phyloP scores from a whole-genome alignment of 2,888 invertebrate genomes.

The Polyommatus icarus region DNA sequence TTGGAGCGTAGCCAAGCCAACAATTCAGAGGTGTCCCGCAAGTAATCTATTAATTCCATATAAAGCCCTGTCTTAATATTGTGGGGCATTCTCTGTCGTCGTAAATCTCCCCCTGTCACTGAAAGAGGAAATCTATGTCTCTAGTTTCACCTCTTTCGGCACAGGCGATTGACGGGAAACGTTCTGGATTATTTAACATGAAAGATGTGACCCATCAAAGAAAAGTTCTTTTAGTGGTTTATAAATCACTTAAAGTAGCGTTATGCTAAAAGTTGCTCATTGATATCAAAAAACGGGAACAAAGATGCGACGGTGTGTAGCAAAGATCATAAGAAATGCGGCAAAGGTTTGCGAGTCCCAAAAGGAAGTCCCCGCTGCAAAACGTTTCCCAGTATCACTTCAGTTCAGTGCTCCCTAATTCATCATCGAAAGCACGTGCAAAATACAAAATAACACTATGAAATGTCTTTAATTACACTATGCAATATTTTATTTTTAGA shows the following conservation, averaged over 20 bases:
- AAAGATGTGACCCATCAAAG: background rate
- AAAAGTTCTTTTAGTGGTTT: background rate
- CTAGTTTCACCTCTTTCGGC: background rate
- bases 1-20: background rate
- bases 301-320: background rate
- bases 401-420: no score
- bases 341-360: no score
- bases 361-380: no score
- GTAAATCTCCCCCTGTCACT: conserved; percentile 14
- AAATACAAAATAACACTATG: no score
- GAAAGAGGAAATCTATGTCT: conserved; percentile 16
- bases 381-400: no score
- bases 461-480: no score
- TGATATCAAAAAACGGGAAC: background rate
- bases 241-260: background rate
- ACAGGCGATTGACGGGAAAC: background rate
- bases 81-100: conserved; percentile 15
- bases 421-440: no score
- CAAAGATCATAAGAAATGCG: background rate
- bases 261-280: background rate
- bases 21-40: conserved; percentile 10
- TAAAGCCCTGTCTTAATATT: conserved; percentile 29
- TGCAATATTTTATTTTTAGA: no score
- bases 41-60: conserved; percentile 27
- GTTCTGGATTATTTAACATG: background rate